phyloP scores from a whole-genome alignment of 2,113 vertebrate genomes.

The Takifugu bimaculatus region DNA sequence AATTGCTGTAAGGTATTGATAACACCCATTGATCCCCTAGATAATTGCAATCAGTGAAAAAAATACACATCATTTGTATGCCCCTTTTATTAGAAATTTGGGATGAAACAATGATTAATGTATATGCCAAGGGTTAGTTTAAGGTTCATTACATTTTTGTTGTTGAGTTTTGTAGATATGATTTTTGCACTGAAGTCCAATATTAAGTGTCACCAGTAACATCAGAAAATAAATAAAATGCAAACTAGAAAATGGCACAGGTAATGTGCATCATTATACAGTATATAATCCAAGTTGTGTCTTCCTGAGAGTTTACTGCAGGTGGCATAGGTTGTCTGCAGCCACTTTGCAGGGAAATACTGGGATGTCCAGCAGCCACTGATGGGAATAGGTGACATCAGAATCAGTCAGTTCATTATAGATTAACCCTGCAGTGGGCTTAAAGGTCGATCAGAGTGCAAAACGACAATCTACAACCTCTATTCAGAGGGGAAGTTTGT shows the following conservation, averaged over 20 bases:
- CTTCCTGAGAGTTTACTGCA: neutral
- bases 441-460: slow-evolving; percentile 35
- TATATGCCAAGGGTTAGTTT: slow-evolving; percentile 26
- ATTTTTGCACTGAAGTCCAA: too few species aligned
- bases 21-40: slow-evolving; percentile 68
- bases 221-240: too few species aligned
- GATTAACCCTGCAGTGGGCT: slow-evolving; percentile 52
- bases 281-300: neutral
- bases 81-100: slow-evolving; percentile 41
- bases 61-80: slow-evolving; percentile 71
- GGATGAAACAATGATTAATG: slow-evolving; percentile 55
- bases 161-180: too few species aligned
- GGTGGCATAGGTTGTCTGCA: slow-evolving; percentile 6
- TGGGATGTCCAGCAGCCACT: slow-evolving; percentile 41
- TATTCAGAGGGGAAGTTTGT: slow-evolving; percentile 15
- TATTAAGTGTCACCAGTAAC: too few species aligned
- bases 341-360: slow-evolving; percentile 32
- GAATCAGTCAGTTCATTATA: slow-evolving; percentile 56
- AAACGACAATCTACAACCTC: slow-evolving; percentile 39
- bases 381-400: slow-evolving; percentile 41
- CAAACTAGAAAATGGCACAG: too few species aligned
- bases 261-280: neutral
- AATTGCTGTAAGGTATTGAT: slow-evolving; percentile 80
- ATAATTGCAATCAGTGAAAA: slow-evolving; percentile 77
- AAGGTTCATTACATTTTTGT: slow-evolving; percentile 23